Evolutionary conservation across 2,113 vertebrate genomes (phyloP), one percentile per base, ranked within the genome.

Genomic region (Tichodroma muraria): DNA sequence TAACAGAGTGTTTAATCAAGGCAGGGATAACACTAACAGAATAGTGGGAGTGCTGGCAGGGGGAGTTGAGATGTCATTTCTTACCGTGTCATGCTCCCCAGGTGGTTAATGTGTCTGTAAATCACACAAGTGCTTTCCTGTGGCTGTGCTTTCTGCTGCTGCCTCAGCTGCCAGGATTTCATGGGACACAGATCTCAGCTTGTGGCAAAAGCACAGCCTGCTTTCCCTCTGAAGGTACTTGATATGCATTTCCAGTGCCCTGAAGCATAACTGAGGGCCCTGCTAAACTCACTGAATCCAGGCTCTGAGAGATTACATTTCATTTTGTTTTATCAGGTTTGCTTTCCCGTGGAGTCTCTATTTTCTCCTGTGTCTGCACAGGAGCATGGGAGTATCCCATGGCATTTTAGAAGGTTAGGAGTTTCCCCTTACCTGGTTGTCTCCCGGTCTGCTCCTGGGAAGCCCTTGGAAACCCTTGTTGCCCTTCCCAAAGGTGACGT

Each of bases 141-240:
- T 57, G 80, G 79, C 75, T 89, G 93, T 81, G 53, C 83, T 86
- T 93, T 92, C 80, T 72, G 42, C 71, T 90, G 7, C 54, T 15
- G n/a, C 45, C 73, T 90, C 52, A 15, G 66, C 85, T 96, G 79
- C 75, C 64, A 77, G 75, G 59, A 82, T 95, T 92, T 89, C 87
- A 44, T 21, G n/a, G 88, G 59, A 44, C 45, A 37, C 45, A 42
- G 63, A 49, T 40, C 61, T 71, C 24, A 11, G n/a, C 33, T 87
- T 60, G 52, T 72, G 81, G 85, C 7, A 85, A 53, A 79, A 95
- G 63, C 5, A 5, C 0, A 0, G 35, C 47, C 30, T 79, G n/a
- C 71, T 80, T 90, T 69, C 57, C 71, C 68, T 82, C 50, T 57
- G 31, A 76, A 57, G 40, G 45, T 54, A 28, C 59, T 85, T 79